phyloP scores from a whole-genome alignment of 2,888 invertebrate species.

The Malacosoma neustria region DNA sequence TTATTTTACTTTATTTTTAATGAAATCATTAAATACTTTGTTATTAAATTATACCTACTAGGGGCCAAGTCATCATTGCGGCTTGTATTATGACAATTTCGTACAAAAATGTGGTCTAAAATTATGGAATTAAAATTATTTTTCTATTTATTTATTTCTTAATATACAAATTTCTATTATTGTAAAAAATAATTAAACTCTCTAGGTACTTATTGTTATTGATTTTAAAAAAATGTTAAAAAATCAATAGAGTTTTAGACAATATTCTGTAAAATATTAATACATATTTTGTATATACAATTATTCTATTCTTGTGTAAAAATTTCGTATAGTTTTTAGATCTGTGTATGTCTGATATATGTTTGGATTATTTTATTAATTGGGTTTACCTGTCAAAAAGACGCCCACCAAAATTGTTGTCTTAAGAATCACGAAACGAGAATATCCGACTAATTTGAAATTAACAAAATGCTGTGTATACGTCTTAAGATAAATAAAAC shows the following conservation, averaged over 20 bases:
- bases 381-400: conserved; percentile 27
- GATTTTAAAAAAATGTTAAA: conserved; percentile 31
- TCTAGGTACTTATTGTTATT: conserved; percentile 60
- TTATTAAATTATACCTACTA: not conserved
- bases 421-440: conserved; percentile 25
- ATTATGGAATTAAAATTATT: conserved; percentile 8
- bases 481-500: too few relatives aligned
- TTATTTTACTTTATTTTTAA: conserved; percentile 6
- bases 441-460: conserved; percentile 9
- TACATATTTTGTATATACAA: conserved; percentile 61
- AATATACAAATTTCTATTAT: conserved; percentile 30
- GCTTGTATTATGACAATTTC: conserved; percentile 2
- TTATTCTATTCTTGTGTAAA: conserved; percentile 66
- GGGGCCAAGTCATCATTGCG: conserved; percentile 1
- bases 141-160: conserved; percentile 28
- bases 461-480: not conserved
- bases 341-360: conserved; percentile 35
- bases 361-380: conserved; percentile 7
- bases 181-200: conserved; percentile 25
- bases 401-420: conserved; percentile 38
- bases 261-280: conserved; percentile 17
- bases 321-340: conserved; percentile 59
- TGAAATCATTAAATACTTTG: conserved; percentile 5
- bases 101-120: conserved; percentile 1
- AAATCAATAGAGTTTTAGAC: not conserved